Evolutionary conservation across 2,888 invertebrate genomes (phyloP), one percentile per base, ranked within the genome.

Genomic region (Stomorhina lunata): DNA sequence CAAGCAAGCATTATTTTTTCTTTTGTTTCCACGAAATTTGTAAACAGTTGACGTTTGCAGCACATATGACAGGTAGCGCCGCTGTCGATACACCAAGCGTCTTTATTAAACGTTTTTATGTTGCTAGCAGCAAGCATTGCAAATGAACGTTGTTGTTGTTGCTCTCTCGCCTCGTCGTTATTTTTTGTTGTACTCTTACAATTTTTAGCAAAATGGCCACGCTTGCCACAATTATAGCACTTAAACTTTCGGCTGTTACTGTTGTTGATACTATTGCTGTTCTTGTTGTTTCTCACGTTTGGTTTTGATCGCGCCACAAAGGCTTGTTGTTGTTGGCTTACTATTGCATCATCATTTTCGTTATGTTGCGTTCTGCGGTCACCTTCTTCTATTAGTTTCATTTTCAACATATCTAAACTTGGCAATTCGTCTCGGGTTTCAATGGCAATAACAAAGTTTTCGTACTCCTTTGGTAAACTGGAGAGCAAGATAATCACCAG

Each of bases 161-260:
- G 59, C 25, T 71, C 32, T 59, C 12, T 59, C n/a, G 20, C 50
- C n/a, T 27, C 43, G 10, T 15, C 29, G 9, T 12, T 27, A 53
- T 68, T 40, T 53, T 17, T 27, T 4, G 2, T 45, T 9, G 40
- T 29, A 45, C 15, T 50, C 17, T 53, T 50, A 4, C 32, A 20
- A 45, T 73, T 15, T 61, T 40, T 68, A 2, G 12, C 50, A 4
- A 81, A 72, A 37, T 88, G 25, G 85, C 87, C 63, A 69, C 50
- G 59, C 10, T 59, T 59, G 9, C 48, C 71, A 71, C 48, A 71
- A 10, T 40, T 59, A 32, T 22, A 59, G 40, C 45, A 71, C 45
- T 48, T 59, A 29, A 45, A 32, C 17, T 50, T 66, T 50, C 32
- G 15, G 15, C 17, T 10, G n/a, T 27, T 59, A n/a, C 20, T n/a